Evolutionary conservation across 2,888 invertebrate species (phyloP).

Genomic region (Nemotelus pantherinus): DNA sequence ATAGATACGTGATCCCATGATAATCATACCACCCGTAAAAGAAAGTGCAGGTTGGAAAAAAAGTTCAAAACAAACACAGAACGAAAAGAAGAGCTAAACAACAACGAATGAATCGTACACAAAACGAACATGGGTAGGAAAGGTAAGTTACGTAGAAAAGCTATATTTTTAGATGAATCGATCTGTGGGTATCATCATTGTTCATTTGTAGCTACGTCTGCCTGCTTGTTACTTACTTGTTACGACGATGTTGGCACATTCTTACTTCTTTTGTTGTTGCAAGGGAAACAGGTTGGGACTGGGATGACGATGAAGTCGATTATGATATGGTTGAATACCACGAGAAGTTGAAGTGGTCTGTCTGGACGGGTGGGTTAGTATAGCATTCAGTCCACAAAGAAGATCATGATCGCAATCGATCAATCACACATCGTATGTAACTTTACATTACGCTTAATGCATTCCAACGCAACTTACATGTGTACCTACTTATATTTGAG

Average conservation of each 20-base stretch:
- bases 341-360: slow-evolving; percentile 27
- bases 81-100: background rate
- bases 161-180: background rate
- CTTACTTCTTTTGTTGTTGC: slow-evolving; percentile 14
- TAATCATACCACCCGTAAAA: background rate
- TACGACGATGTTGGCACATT: slow-evolving; percentile 5
- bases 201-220: background rate
- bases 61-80: slow-evolving; percentile 1
- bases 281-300: slow-evolving; percentile 33
- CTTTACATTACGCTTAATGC: background rate
- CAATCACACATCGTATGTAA: slow-evolving; percentile 30
- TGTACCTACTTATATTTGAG: background rate
- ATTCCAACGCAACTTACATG: background rate
- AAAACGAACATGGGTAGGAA: background rate
- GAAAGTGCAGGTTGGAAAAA: slow-evolving; percentile 16
- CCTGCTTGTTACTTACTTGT: background rate
- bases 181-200: background rate
- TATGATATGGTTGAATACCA: slow-evolving; percentile 23
- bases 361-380: slow-evolving; percentile 16
- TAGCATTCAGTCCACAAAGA: slow-evolving; percentile 20
- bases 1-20: background rate
- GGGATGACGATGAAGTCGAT: slow-evolving; percentile 6
- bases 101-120: background rate
- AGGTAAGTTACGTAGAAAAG: slow-evolving; percentile 14
- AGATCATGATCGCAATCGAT: slow-evolving; percentile 41